Evolutionary conservation across 2,113 vertebrate species (phyloP), one percentile per base, ranked within the genome.

Genomic region (Hypomesus transpacificus): DNA sequence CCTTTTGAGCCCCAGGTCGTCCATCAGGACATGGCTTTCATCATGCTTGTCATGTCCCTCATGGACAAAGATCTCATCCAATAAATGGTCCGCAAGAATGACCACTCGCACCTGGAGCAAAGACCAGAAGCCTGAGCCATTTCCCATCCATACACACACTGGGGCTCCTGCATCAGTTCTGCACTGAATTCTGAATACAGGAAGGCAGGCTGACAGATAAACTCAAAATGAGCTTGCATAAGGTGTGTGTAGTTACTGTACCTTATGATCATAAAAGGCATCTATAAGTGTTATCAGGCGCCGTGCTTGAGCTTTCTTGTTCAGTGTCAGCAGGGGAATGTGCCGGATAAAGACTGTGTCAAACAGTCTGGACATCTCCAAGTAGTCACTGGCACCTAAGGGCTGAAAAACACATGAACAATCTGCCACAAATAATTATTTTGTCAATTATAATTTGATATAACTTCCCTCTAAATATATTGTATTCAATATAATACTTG

Each of bases 221-320:
- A 51, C 24, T 7, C 9, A 20, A 18, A 2, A 26, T 26, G 24
- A 31, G 24, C 14, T n/a, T 14, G 3, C 31, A 34, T 4, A 34
- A 34, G 31, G 31, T 4, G n/a, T 14, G 26, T 4, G 7, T 14
- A 3, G 16, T 26, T 17, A 68, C 2, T 14, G 28, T 54, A 98
- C 97, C 95, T 99, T 99, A 68, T 94, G 93, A 66, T 98, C 95
- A 71, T 99, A 99, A 66, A 99, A 90, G 3, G 94, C 88, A 70
- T 99, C 97, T 75, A 98, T 94, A 2, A 99, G 94, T 16, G 96
- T 99, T 70, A 99, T 99, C 82, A 99, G 96, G 52, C 97, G 93
- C 54, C 97, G 91, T 53, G 95, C 92, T 74, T 96, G 94, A 1
- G 94, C 95, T 84, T 96, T 95, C 90, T 96, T 94, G 71, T 93